Evolutionary conservation across 2,888 invertebrate species (phyloP).

Genomic region (Stenolophus ochropezus): DNA sequence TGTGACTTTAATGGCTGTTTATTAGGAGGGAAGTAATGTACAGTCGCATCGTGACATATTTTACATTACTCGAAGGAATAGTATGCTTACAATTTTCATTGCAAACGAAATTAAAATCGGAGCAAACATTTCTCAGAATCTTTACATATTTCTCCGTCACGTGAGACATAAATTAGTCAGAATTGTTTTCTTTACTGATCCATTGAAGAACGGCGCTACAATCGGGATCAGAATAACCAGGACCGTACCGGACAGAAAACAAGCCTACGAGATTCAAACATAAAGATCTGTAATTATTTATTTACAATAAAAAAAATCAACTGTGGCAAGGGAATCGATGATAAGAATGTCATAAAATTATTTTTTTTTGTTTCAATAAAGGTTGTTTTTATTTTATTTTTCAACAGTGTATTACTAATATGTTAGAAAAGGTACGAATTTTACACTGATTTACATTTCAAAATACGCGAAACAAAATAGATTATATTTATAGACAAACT

Average conservation of each 20-base stretch:
- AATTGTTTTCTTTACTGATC: slow-evolving; percentile 1
- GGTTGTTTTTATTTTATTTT: too few relatives aligned
- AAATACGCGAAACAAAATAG: too few relatives aligned
- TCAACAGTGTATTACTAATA: too few relatives aligned
- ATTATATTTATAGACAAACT: too few relatives aligned
- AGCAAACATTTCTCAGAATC: background rate
- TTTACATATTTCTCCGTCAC: background rate
- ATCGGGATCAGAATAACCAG: background rate
- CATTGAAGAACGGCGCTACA: background rate
- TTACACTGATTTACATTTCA: too few relatives aligned
- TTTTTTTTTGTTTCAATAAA: too few relatives aligned
- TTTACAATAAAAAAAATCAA: too few relatives aligned
- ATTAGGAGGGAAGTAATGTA: background rate
- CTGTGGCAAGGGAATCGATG: too few relatives aligned
- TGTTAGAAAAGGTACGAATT: too few relatives aligned
- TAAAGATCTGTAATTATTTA: too few relatives aligned
- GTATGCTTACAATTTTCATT: background rate
- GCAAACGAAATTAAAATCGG: slow-evolving; percentile 6
- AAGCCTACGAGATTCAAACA: too few relatives aligned
- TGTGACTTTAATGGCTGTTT: slow-evolving; percentile 46
- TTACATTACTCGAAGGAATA: background rate
- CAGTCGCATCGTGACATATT: background rate
- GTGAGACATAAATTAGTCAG: background rate
- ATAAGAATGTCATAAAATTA: too few relatives aligned
- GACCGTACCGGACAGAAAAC: background rate